These are phyloP conservation scores for Tauraco erythrolophus DNA, from an alignment of 2,113 vertebrate species.

Conservation along the genomic window DNA sequence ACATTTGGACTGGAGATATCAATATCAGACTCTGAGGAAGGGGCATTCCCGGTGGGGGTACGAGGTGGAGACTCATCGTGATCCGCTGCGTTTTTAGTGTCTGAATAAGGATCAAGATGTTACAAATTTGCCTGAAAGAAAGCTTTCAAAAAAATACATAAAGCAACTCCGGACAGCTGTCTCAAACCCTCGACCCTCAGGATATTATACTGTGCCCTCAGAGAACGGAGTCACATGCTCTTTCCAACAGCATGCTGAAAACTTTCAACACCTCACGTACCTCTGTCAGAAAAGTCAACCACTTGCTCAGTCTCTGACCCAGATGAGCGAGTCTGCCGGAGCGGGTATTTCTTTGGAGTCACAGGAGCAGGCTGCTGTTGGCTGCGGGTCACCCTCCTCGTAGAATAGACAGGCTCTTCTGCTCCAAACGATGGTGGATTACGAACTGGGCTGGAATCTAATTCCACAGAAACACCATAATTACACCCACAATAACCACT, in stretches of 20 bases:
- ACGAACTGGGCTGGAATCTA: constrained; percentile 86
- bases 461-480: background rate
- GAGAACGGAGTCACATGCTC: background rate
- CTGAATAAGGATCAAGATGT: constrained; percentile 59
- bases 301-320: constrained; percentile 92
- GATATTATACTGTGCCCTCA: background rate
- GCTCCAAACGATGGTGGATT: constrained; percentile 79
- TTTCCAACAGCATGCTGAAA: background rate
- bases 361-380: constrained; percentile 89
- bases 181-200: background rate
- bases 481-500: background rate
- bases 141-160: background rate
- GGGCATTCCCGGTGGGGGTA: constrained; percentile 97
- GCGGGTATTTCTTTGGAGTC: constrained; percentile 91
- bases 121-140: background rate
- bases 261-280: constrained; percentile 49
- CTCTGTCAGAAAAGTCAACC: constrained; percentile 88
- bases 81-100: constrained; percentile 90
- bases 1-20: constrained; percentile 97
- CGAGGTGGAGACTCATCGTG: constrained; percentile 96
- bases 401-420: constrained; percentile 88
- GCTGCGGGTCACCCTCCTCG: constrained; percentile 92
- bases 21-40: constrained; percentile 98
- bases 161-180: background rate
- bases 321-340: constrained; percentile 91